Base-by-base conservation (phyloP, 2,113 vertebrate species). In the Paramisgurnus dabryanus region DNA sequence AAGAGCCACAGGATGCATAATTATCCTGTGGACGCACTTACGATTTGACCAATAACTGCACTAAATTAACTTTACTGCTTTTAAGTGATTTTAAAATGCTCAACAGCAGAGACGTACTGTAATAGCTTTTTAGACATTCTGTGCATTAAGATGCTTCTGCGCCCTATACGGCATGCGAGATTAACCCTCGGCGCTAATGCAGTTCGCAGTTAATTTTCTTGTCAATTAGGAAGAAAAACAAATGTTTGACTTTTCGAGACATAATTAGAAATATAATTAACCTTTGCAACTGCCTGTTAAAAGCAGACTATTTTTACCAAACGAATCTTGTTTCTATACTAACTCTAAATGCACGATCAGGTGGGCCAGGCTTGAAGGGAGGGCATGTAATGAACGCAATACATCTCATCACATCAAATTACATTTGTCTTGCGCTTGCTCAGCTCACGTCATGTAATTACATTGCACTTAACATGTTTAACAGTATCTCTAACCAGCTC, bases 221-320 rank as follows among this genome's bases (percentile, higher is more conserved):
- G 87, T 83, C 89, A 91, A 89, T 92, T 93, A 89, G 78, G 61
- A 74, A 57, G 79, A 83, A 90, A 89, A 89, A 88, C 89, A 90
- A 91, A 90, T 89, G 88, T 90, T 90, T 92, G 90, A 90, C 84
- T 64, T 90, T 90, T 89, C 74, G 79, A 85, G 79, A 80, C 79
- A 82, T 89, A 89, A 91, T 91, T 91, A 87, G 86, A 76, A 86
- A 87, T 91, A 89, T 88, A 87, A 85, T 91, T 89, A 90, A 90
- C 88, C 89, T 88, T 78, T 70, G 75, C 66, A 60, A 81, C 76
- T 76, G 69, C 86, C 82, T 81, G 79, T 78, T 87, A 89, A 74
- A 85, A 87, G 75, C 69, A 60, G 83, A 84, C 77, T 39, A 64
- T 88, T 81, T 84, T 47, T 79, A 85, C 81, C 84, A 43, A 53